Evolutionary conservation across 2,888 invertebrate species (phyloP).

Genomic region (Lucinisca nassula): DNA sequence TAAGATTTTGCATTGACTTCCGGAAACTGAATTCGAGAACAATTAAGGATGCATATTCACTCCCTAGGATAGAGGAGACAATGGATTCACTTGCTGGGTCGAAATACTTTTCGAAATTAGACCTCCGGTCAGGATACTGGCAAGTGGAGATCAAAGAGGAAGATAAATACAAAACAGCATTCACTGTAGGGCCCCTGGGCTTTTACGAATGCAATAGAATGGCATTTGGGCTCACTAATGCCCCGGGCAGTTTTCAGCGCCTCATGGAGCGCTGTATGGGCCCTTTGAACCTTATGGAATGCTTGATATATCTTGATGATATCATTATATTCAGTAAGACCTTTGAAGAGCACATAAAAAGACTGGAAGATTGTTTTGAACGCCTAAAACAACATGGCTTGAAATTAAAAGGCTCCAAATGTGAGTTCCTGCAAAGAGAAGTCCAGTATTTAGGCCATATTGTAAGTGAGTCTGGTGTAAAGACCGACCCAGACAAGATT

Average conservation of each 20-base stretch:
- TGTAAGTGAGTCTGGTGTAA: too few relatives aligned
- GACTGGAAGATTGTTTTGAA: neutral
- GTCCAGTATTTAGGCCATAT: too few relatives aligned
- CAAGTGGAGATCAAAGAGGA: neutral
- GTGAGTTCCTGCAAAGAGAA: too few relatives aligned
- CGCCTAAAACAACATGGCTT: neutral
- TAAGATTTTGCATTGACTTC: neutral
- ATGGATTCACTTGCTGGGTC: neutral
- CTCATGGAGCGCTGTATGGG: neutral
- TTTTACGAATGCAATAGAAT: neutral
- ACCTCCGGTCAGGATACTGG: neutral
- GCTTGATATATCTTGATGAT: slow-evolving; percentile 35
- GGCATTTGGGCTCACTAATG: neutral
- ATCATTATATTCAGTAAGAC: slow-evolving; percentile 31
- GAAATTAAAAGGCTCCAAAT: too few relatives aligned
- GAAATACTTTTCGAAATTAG: neutral
- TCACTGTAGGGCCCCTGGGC: neutral
- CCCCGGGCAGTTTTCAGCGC: neutral
- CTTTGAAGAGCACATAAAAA: slow-evolving; percentile 2
- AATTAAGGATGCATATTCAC: neutral
- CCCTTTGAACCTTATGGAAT: neutral
- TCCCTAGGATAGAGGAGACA: neutral
- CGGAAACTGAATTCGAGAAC: neutral
- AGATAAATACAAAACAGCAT: neutral
- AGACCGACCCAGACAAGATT: too few relatives aligned